phyloP scores from a whole-genome alignment of 2,888 invertebrate genomes.

The Andrena trimmerana region DNA sequence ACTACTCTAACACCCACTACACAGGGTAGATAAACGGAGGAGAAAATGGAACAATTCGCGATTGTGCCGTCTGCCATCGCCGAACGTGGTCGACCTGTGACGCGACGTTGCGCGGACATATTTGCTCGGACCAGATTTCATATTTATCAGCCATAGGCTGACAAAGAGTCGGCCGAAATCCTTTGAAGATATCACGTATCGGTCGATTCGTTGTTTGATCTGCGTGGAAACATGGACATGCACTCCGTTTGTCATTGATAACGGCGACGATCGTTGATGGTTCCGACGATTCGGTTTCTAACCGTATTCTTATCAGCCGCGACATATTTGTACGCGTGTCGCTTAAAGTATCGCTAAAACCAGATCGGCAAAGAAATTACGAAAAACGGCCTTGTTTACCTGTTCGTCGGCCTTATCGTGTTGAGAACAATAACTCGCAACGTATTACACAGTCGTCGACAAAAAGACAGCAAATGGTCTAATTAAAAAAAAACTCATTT shows the following conservation, averaged over 20 bases:
- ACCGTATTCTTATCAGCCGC: slow-evolving; percentile 59
- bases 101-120: slow-evolving; percentile 41
- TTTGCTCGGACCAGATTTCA: slow-evolving; percentile 73
- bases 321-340: slow-evolving; percentile 45
- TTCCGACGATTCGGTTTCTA: slow-evolving; percentile 59
- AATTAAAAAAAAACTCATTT: background rate
- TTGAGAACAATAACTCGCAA: background rate
- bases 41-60: slow-evolving; percentile 42
- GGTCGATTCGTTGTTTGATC: slow-evolving; percentile 79
- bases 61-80: slow-evolving; percentile 28
- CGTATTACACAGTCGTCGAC: background rate
- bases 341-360: slow-evolving; percentile 49
- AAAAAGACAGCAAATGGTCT: background rate
- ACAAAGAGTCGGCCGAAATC: slow-evolving; percentile 76
- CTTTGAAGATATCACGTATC: slow-evolving; percentile 81
- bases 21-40: background rate
- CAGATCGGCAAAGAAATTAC: slow-evolving; percentile 30
- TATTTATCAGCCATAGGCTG: slow-evolving; percentile 68
- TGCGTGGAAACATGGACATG: slow-evolving; percentile 72
- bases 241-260: slow-evolving; percentile 73
- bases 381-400: background rate
- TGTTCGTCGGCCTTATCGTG: background rate
- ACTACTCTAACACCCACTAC: no score
- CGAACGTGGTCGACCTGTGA: slow-evolving; percentile 21
- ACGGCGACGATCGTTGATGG: slow-evolving; percentile 63